phyloP scores from a whole-genome alignment of 2,113 vertebrate genomes.

The Caranx ignobilis region DNA sequence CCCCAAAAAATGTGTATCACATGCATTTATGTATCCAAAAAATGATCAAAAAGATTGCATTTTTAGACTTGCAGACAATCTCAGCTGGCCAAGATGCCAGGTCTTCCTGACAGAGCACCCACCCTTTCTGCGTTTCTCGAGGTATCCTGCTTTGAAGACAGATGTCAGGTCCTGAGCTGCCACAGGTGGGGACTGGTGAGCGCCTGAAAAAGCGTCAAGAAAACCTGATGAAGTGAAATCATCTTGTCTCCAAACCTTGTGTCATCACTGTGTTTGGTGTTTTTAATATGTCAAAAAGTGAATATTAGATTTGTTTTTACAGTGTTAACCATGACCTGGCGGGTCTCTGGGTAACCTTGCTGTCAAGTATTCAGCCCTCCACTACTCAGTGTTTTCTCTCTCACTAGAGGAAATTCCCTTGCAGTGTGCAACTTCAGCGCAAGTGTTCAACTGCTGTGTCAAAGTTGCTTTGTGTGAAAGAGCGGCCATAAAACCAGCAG shows the following conservation, averaged over 20 bases:
- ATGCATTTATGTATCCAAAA: not conserved
- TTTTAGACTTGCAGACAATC: not conserved
- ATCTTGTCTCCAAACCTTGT: not conserved
- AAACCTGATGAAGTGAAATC: not conserved
- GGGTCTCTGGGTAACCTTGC: slow-evolving; percentile 7
- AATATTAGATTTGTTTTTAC: not conserved
- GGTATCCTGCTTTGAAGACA: slow-evolving; percentile 92
- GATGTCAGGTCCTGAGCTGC: slow-evolving; percentile 92
- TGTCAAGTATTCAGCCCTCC: not conserved
- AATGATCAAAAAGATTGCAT: not conserved
- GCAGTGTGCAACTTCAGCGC: slow-evolving; percentile 70
- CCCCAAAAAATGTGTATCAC: not conserved
- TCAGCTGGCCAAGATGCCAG: not conserved
- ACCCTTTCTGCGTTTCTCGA: slow-evolving; percentile 98
- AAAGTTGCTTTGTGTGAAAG: slow-evolving; percentile 80
- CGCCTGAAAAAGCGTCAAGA: slow-evolving; percentile 79
- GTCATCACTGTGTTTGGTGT: not conserved
- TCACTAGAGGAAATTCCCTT: slow-evolving; percentile 21
- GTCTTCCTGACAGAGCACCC: slow-evolving; percentile 23
- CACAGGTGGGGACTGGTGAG: slow-evolving; percentile 88
- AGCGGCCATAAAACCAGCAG: slow-evolving; percentile 79
- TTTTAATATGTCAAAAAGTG: not conserved
- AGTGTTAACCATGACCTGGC: slow-evolving; percentile 12
- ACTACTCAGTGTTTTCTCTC: slow-evolving; percentile 17
- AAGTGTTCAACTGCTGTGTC: slow-evolving; percentile 79